These are phyloP conservation scores for Myiothlypis chrysogaster DNA, from an alignment of 2,797 vertebrate genomes.

Conservation along the genomic window DNA sequence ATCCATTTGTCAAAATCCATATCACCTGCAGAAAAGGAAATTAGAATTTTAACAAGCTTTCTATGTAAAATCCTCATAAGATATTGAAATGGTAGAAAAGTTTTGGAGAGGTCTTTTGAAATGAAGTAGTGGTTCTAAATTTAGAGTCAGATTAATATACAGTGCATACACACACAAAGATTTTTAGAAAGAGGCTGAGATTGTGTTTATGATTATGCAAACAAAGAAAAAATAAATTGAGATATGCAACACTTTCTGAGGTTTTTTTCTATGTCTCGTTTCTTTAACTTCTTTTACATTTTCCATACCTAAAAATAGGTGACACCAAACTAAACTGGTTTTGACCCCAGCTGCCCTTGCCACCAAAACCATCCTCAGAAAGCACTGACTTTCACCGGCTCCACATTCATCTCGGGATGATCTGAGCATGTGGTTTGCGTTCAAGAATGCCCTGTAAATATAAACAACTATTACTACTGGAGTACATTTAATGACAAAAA, in stretches of 20 bases:
- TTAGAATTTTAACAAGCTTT: background rate
- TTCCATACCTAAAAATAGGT: background rate
- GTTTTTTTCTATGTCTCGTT: background rate
- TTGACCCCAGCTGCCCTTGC: background rate
- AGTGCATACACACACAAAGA: background rate
- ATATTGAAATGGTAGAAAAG: background rate
- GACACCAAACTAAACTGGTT: background rate
- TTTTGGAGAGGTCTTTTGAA: background rate
- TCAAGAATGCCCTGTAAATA: slow-evolving; percentile 37
- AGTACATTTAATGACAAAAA: slow-evolving; percentile 15
- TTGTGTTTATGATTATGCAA: background rate
- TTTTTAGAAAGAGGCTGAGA: background rate
- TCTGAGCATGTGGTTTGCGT: background rate
- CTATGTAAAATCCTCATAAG: background rate
- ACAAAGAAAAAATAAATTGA: background rate
- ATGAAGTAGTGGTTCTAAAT: background rate
- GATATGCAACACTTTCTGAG: background rate
- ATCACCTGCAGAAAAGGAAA: background rate
- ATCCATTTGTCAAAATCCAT: background rate
- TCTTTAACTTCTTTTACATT: background rate
- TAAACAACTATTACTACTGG: background rate
- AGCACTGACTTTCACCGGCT: background rate
- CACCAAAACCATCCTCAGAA: background rate
- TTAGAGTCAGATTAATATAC: background rate
- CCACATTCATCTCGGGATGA: background rate